Percentiles rank a stretch among this genome's conserved stretches.
Conservation (phyloP, 2,888 invertebrate genomes). For the Thera britannica region DNA sequence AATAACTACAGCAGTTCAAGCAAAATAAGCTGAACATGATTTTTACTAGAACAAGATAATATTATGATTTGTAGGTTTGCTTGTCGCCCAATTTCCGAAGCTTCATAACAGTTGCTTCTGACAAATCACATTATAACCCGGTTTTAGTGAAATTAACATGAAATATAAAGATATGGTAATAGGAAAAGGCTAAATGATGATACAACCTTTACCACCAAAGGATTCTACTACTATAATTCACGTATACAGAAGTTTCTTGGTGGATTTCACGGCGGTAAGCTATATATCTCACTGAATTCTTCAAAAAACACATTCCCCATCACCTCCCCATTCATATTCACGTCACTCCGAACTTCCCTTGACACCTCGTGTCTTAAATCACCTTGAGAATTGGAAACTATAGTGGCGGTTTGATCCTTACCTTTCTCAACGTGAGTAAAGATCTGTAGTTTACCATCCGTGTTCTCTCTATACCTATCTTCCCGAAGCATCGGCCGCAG, state of each 20-base stretch:
- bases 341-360: constrained; percentile 54
- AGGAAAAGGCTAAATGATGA: no score
- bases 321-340: constrained; percentile 54
- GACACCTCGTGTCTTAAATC: constrained; percentile 39
- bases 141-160: no score
- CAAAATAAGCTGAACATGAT: no score
- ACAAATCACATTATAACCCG: no score
- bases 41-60: no score
- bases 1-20: no score
- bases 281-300: constrained; percentile 69
- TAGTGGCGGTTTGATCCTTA: constrained; percentile 52
- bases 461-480: constrained; percentile 43
- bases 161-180: no score
- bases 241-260: neutral
- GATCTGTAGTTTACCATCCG: constrained; percentile 72
- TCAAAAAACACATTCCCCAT: constrained; percentile 71
- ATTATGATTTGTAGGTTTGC: no score
- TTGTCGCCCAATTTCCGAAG: no score
- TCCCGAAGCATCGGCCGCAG: constrained; percentile 55
- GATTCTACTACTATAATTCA: no score
- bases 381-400: constrained; percentile 51
- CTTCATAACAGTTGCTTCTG: no score
- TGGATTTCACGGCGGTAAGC: constrained; percentile 64
- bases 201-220: no score
- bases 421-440: constrained; percentile 68